These are phyloP conservation scores for Philonicus albiceps DNA, from an alignment of 2,888 invertebrate species.

Conservation along the genomic window DNA sequence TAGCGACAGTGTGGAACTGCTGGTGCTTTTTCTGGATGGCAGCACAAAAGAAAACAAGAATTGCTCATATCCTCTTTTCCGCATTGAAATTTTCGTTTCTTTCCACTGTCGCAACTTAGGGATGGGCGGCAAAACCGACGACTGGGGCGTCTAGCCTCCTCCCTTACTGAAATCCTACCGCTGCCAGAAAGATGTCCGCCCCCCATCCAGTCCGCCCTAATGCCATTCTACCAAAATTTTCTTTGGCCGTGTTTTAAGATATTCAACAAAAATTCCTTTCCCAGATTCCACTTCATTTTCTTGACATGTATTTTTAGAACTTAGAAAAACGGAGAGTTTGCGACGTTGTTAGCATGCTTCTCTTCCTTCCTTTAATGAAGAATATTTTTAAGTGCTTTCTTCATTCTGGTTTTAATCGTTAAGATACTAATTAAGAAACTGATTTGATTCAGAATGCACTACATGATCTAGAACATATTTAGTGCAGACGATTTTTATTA, in stretches of 20 bases:
- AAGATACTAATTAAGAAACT: not conserved
- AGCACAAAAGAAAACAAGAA: not conserved
- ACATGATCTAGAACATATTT: no score
- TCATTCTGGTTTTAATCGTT: not conserved
- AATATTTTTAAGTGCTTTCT: not conserved
- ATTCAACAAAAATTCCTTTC: conserved; percentile 21
- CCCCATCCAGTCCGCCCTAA: not conserved
- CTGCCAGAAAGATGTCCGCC: not conserved
- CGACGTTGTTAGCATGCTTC: not conserved
- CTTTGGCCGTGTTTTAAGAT: conserved; percentile 1
- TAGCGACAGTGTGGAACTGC: not conserved
- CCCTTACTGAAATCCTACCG: not conserved
- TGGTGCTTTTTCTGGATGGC: not conserved
- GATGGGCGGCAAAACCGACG: not conserved
- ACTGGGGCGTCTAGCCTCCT: not conserved
- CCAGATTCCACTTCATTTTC: conserved; percentile 27
- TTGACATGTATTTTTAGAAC: not conserved
- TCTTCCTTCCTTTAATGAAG: not conserved
- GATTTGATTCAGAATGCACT: not conserved
- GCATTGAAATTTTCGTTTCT: conserved; percentile 3
- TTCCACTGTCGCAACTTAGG: not conserved
- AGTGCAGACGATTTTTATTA: not conserved
- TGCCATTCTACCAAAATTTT: conserved; percentile 6
- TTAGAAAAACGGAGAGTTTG: not conserved
- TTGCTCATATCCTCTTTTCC: conserved; percentile 25